These are phyloP conservation scores for Cossypha niveicapilla DNA, from an alignment of 2,797 vertebrate genomes.

Conservation along the genomic window DNA sequence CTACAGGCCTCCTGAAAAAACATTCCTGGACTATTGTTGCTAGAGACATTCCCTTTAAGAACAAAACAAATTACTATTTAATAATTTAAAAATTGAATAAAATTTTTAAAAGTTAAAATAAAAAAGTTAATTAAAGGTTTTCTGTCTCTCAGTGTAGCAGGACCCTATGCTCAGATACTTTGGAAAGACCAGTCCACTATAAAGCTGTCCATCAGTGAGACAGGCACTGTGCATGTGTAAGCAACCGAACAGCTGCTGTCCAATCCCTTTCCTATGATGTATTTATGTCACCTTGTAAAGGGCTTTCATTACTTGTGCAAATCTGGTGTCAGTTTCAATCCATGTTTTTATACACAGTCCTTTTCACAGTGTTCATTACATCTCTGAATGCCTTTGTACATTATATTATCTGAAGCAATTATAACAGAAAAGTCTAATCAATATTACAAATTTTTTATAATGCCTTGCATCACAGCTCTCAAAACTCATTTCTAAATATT, in stretches of 20 bases:
- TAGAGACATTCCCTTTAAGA: background rate
- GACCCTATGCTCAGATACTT: background rate
- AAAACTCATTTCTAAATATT: background rate
- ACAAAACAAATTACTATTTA: background rate
- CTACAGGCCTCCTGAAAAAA: background rate
- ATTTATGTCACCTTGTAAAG: constrained; percentile 1
- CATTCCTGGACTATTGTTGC: background rate
- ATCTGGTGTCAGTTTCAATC: background rate
- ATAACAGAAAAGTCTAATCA: background rate
- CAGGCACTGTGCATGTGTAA: background rate
- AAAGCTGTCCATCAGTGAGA: background rate
- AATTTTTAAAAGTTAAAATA: background rate
- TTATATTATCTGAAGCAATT: background rate
- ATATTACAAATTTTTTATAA: constrained; percentile 4
- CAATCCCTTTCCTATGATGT: background rate
- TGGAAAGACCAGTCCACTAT: background rate
- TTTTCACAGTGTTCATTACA: background rate
- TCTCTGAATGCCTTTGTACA: background rate
- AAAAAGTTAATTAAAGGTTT: background rate
- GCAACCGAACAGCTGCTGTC: background rate
- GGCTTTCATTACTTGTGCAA: background rate
- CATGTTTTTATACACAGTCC: background rate
- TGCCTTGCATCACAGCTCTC: background rate
- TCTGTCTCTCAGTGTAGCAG: background rate
- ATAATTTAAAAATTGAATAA: too few species aligned